phyloP scores from a whole-genome alignment of 1,140 invertebrate genomes.

The Pemphigus obesinymphae region DNA sequence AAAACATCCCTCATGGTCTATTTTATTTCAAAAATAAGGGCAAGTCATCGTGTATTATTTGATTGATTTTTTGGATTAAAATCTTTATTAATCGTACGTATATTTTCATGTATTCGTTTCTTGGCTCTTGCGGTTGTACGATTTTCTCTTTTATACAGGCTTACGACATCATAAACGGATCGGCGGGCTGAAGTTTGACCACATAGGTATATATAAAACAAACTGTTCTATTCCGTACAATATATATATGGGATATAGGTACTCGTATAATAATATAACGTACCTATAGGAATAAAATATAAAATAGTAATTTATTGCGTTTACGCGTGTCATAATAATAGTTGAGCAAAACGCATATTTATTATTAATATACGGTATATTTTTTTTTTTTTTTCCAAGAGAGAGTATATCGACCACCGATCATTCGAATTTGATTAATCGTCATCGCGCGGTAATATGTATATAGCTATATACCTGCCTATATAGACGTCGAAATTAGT shows the following conservation, averaged over 20 bases:
- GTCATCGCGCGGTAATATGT: background rate
- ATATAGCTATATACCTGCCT: background rate
- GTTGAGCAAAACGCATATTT: background rate
- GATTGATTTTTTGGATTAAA: too few relatives aligned
- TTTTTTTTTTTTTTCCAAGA: too few relatives aligned
- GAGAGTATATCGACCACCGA: background rate
- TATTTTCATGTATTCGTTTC: too few relatives aligned
- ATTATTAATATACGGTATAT: background rate
- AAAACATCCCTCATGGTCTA: too few relatives aligned
- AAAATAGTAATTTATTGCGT: background rate
- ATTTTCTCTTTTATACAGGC: conserved; percentile 7
- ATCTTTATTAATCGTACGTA: too few relatives aligned
- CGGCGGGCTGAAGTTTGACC: too few relatives aligned
- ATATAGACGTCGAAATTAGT: background rate
- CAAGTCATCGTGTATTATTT: too few relatives aligned
- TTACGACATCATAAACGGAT: background rate
- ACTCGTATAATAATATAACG: background rate
- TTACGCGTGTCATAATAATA: background rate
- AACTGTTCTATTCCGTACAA: background rate
- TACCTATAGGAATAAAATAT: background rate
- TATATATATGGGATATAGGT: background rate
- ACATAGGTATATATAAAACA: background rate
- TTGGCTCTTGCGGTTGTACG: too few relatives aligned
- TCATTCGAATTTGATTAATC: conserved; percentile 28
- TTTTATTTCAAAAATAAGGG: too few relatives aligned